These are phyloP conservation scores for Propithecus coquereli DNA, from an alignment of 2,113 vertebrate species.

Conservation along the genomic window DNA sequence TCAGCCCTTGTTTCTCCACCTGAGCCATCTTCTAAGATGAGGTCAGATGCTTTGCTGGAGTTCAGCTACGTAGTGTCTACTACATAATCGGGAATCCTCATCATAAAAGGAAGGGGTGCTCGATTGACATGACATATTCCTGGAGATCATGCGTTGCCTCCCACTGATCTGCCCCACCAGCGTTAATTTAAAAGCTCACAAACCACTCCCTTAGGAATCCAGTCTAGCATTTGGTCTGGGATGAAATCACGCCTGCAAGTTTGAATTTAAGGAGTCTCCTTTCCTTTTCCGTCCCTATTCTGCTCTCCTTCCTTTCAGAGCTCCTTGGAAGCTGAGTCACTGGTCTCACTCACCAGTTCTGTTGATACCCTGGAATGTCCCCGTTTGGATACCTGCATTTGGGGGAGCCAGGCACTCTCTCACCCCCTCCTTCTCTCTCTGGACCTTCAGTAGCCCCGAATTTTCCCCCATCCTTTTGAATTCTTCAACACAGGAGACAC, in stretches of 20 bases:
- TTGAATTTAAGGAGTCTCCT: not conserved
- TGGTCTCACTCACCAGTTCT: not conserved
- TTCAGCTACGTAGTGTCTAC: not conserved
- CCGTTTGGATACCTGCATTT: not conserved
- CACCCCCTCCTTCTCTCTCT: too few relatives aligned
- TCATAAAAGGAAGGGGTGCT: not conserved
- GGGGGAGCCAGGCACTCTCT: not conserved
- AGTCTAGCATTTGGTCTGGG: not conserved
- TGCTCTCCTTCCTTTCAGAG: not conserved
- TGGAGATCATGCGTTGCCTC: not conserved
- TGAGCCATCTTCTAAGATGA: not conserved
- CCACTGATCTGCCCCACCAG: not conserved
- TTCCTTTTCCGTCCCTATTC: not conserved
- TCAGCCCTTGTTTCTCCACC: not conserved
- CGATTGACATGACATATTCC: not conserved
- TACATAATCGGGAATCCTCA: not conserved
- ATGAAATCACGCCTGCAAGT: not conserved
- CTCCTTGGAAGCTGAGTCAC: not conserved
- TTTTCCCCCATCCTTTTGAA: not conserved
- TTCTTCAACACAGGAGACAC: not conserved
- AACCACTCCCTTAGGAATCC: not conserved
- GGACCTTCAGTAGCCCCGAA: not conserved
- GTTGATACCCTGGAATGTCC: not conserved
- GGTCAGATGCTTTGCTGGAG: not conserved
- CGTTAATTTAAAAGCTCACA: not conserved